phyloP scores from a whole-genome alignment of 2,113 vertebrate genomes.

The Psettodes erumei region DNA sequence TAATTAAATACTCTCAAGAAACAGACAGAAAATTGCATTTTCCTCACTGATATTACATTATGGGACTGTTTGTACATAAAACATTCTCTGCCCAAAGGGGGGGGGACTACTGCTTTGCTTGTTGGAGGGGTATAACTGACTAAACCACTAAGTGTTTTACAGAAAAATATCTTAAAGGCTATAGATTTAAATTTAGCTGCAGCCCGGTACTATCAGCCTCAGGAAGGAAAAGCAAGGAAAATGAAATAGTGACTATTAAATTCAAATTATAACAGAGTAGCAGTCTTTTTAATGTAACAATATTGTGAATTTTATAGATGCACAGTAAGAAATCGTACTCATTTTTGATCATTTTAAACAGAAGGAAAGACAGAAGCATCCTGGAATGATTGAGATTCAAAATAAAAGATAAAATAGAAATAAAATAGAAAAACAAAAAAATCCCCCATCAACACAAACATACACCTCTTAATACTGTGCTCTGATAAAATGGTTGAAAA shows the following conservation, averaged over 20 bases:
- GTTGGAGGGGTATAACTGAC: neutral
- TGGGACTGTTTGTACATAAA: constrained; percentile 3
- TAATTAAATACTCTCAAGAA: neutral
- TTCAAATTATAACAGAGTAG: constrained; percentile 36
- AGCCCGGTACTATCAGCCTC: neutral
- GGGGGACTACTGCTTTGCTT: neutral
- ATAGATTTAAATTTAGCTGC: neutral
- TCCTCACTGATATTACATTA: neutral
- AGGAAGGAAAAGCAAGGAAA: neutral
- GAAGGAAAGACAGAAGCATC: constrained; percentile 48
- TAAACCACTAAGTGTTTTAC: neutral
- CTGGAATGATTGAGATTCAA: constrained; percentile 77
- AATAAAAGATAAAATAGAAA: no score
- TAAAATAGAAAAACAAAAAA: constrained; percentile 59
- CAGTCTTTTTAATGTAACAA: constrained; percentile 76
- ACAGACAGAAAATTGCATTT: neutral
- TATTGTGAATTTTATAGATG: constrained; percentile 68
- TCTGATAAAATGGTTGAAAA: constrained; percentile 71
- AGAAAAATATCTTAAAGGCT: neutral
- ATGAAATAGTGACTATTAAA: constrained; percentile 11
- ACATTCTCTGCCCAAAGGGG: neutral
- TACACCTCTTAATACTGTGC: constrained; percentile 78
- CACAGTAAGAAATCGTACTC: constrained; percentile 71
- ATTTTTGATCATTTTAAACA: constrained; percentile 62
- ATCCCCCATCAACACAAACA: constrained; percentile 70